phyloP scores from a whole-genome alignment of 1,140 invertebrate genomes.

The Panonychus citri region DNA sequence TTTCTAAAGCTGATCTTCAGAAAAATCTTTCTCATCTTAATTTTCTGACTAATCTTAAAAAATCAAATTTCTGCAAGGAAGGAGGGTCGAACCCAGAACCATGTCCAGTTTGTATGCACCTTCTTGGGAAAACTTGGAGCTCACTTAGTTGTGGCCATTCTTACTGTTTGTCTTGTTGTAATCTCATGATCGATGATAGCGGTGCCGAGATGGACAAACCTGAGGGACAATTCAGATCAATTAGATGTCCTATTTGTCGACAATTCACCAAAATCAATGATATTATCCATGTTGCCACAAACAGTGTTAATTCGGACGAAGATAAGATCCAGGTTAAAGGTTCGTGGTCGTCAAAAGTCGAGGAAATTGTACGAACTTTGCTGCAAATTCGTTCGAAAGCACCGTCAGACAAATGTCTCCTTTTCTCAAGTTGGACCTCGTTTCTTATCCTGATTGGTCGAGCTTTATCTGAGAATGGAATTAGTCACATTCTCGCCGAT shows the following conservation, averaged over 20 bases:
- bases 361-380: slow-evolving; percentile 35
- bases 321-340: slow-evolving; percentile 23
- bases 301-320: slow-evolving; percentile 15
- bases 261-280: slow-evolving; percentile 27
- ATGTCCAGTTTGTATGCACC: slow-evolving; percentile 42
- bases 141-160: slow-evolving; percentile 43
- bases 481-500: slow-evolving; percentile 21
- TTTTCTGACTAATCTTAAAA: slow-evolving; percentile 23
- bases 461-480: slow-evolving; percentile 35
- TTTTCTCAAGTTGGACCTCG: slow-evolving; percentile 46
- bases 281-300: slow-evolving; percentile 33
- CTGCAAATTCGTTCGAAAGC: slow-evolving; percentile 31
- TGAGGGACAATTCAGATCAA: not conserved
- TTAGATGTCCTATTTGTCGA: slow-evolving; percentile 40
- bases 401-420: slow-evolving; percentile 36
- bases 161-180: slow-evolving; percentile 37
- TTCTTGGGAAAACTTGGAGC: slow-evolving; percentile 33
- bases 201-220: slow-evolving; percentile 13
- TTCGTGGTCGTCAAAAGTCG: slow-evolving; percentile 44
- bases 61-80: slow-evolving; percentile 21
- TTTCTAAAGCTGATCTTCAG: not conserved
- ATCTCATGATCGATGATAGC: slow-evolving; percentile 22
- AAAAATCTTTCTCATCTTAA: not conserved
- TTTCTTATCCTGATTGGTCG: slow-evolving; percentile 35
- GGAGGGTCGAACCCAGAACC: slow-evolving; percentile 31